Percentiles rank a stretch among this genome's conserved stretches.
Evolutionary conservation across 2,113 vertebrate genomes (phyloP).

Genomic region (Diphyllodes magnificus): DNA sequence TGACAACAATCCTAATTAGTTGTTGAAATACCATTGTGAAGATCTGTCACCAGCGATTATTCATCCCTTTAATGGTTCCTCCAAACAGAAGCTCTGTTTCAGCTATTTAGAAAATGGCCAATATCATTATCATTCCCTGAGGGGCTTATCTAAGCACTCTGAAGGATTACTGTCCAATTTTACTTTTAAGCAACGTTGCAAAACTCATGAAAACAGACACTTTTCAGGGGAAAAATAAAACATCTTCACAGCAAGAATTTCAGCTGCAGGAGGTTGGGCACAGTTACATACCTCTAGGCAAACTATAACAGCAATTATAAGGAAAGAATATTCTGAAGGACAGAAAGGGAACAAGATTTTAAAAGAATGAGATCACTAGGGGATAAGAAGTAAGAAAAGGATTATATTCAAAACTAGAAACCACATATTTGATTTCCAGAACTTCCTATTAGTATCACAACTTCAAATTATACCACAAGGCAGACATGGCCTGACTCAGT

Average conservation of each 20-base stretch:
- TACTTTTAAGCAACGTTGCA: conserved; percentile 30
- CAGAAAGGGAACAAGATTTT: not conserved
- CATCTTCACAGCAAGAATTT: conserved; percentile 9
- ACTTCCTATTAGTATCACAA: not conserved
- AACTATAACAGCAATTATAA: not conserved
- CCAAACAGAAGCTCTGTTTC: conserved; percentile 47
- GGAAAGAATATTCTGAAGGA: not conserved
- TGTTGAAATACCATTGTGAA: conserved; percentile 59
- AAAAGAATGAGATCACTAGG: not conserved
- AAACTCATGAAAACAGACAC: conserved; percentile 26
- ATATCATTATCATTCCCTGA: conserved; percentile 43
- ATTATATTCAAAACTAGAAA: not conserved
- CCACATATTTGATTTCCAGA: not conserved
- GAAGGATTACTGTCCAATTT: conserved; percentile 45
- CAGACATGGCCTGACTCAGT: not conserved
- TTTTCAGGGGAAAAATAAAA: not conserved
- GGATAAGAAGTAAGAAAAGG: not conserved
- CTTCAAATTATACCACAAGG: not conserved
- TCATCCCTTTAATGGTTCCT: conserved; percentile 48
- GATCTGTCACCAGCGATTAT: conserved; percentile 54
- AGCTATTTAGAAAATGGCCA: conserved; percentile 51
- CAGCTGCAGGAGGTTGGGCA: not conserved
- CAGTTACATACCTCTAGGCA: not conserved
- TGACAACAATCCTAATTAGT: conserved; percentile 61
- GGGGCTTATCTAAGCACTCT: conserved; percentile 29